Evolutionary conservation across 2,888 invertebrate species (phyloP).

Genomic region (Trissolcus japonicus): DNA sequence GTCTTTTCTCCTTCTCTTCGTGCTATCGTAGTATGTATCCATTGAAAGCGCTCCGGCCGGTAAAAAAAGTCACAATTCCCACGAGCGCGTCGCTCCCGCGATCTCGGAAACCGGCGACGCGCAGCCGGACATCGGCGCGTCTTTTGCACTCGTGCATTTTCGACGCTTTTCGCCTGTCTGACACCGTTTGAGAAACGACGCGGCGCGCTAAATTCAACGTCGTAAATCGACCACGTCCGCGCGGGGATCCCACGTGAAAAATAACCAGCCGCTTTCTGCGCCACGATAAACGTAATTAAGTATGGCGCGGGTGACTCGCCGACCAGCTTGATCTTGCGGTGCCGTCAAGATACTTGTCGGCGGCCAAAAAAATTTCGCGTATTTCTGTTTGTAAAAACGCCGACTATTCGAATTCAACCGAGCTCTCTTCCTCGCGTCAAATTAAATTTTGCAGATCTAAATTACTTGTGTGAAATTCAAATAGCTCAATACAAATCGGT

Average conservation of each 20-base stretch:
- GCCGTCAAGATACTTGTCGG: slow-evolving; percentile 1
- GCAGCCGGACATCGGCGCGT: slow-evolving; percentile 57
- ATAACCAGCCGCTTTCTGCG: slow-evolving; percentile 21
- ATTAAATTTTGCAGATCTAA: too few relatives aligned
- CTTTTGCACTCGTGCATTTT: slow-evolving; percentile 34
- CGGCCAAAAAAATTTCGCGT: background rate
- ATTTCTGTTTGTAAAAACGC: background rate
- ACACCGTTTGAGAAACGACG: slow-evolving; percentile 38
- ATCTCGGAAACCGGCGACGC: slow-evolving; percentile 61
- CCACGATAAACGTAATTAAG: slow-evolving; percentile 44
- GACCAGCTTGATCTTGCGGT: slow-evolving; percentile 11
- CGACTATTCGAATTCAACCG: too few relatives aligned
- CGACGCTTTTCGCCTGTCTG: slow-evolving; percentile 37
- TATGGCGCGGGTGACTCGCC: slow-evolving; percentile 23
- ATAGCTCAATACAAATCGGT: background rate
- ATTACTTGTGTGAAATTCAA: too few relatives aligned
- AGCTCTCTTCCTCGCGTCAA: too few relatives aligned
- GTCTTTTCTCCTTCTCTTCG: slow-evolving; percentile 30
- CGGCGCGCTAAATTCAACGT: slow-evolving; percentile 27
- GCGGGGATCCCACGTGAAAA: slow-evolving; percentile 39
- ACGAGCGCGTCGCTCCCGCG: slow-evolving; percentile 62
- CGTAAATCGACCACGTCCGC: slow-evolving; percentile 45
- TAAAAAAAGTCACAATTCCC: slow-evolving; percentile 68
- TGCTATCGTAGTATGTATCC: slow-evolving; percentile 37
- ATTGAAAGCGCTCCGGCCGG: slow-evolving; percentile 58